Base-by-base conservation (phyloP, 2,113 vertebrate genomes). In the Cynocephalus volans region DNA sequence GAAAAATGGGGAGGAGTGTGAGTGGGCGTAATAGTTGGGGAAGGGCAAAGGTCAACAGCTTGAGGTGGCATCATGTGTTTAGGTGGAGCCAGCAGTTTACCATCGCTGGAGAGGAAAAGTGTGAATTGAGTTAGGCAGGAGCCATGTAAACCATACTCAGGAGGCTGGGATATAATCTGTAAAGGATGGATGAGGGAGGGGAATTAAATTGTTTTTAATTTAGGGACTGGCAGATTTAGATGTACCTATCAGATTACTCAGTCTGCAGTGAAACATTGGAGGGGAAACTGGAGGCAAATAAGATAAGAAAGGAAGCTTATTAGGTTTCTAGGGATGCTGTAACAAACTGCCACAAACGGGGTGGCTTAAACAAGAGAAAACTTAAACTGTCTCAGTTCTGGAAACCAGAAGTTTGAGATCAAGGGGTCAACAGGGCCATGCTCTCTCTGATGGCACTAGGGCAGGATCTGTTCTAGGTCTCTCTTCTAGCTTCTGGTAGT, bases 1-100 rank as follows among this genome's bases (percentile, higher is more conserved):
- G 64, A 45, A 69, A 90, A 83, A n/a, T 21, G 86, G 58, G 45
- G 60, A 76, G 58, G 41, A n/a, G 60, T 23, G 33, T 41, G 9
- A 88, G 64, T 58, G 28, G 90, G 41, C 26, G 65, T 92, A 65
- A 36, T n/a, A 76, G 36, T n/a, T 88, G 62, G 79, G 52, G 67
- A 94, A 96, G 41, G 48, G 26, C 70, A 88, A 90, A 93, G 41
- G 64, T 60, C 60, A 76, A 69, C 21, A 82, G 56, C 77, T 86
- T 70, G 81, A 84, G 90, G 86, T 67, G 81, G n/a, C 52, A 62
- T 69, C 1, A 0, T 3, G 33, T 58, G 28, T 93, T 92, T 73
- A 77, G 52, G 52, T 1, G 24, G 45, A 92, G 65, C 36, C 56
- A 77, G 28, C 45, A 33, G 2, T 86, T 89, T 56, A 83, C 6